Evolutionary conservation across 64 coral and sea anemone species (phyloP).

Genomic region (Montipora efflorescens): DNA sequence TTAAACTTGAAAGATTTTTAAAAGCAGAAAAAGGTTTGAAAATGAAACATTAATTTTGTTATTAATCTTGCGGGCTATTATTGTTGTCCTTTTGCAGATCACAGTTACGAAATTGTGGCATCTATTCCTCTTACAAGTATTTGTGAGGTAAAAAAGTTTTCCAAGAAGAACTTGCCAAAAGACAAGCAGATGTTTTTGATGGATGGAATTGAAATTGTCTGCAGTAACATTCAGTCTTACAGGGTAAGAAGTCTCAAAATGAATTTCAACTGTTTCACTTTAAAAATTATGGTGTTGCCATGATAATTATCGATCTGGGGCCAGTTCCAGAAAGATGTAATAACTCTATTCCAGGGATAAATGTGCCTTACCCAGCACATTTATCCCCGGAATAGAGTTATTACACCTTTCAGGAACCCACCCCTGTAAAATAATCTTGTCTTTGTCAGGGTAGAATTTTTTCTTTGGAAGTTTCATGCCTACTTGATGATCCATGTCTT

Average conservation of each 20-base stretch:
- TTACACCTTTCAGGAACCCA: too few relatives aligned
- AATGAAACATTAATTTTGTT: background rate
- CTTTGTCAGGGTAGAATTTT: too few relatives aligned
- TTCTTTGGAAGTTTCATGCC: too few relatives aligned
- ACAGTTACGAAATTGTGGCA: conserved; percentile 75
- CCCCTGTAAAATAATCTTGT: too few relatives aligned
- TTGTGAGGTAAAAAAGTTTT: conserved; percentile 89
- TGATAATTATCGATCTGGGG: too few relatives aligned
- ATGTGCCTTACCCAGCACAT: too few relatives aligned
- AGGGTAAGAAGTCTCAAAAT: conserved; percentile 46
- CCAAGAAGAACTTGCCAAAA: conserved; percentile 88
- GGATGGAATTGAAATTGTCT: conserved; percentile 95
- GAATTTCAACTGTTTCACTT: background rate
- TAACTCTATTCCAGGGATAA: too few relatives aligned
- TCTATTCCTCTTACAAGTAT: conserved; percentile 87
- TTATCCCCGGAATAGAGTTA: too few relatives aligned
- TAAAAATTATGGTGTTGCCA: background rate
- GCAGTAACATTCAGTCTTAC: conserved; percentile 81
- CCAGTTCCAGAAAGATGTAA: too few relatives aligned
- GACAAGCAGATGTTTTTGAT: conserved; percentile 81
- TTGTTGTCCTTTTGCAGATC: conserved; percentile 29
- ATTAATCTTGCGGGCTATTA: background rate
- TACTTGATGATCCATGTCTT: too few relatives aligned
- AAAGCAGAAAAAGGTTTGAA: background rate
- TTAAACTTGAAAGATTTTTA: too few relatives aligned